Evolutionary conservation across 2,888 invertebrate species (phyloP).

Genomic region (Corbicula japonica): DNA sequence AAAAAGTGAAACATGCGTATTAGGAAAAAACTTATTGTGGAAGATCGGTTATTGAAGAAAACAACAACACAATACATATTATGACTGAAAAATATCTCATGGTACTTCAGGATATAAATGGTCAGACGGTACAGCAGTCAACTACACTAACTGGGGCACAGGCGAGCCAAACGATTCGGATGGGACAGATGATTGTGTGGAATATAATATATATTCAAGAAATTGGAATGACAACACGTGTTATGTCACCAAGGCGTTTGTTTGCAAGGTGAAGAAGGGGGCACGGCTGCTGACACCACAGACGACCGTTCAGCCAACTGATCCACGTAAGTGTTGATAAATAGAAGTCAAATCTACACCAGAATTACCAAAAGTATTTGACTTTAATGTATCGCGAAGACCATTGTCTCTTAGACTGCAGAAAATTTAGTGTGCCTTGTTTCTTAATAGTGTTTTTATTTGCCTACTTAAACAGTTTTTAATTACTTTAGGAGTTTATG

Average conservation of each 20-base stretch:
- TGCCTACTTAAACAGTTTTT: too few relatives aligned
- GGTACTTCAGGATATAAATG: conserved; percentile 73
- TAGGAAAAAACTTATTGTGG: too few relatives aligned
- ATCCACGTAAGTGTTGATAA: conserved; percentile 29
- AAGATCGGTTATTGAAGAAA: too few relatives aligned
- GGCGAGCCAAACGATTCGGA: conserved; percentile 75
- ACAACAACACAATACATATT: too few relatives aligned
- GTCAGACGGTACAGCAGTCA: conserved; percentile 77
- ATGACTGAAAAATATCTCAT: too few relatives aligned
- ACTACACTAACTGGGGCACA: conserved; percentile 74
- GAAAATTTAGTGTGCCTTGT: too few relatives aligned
- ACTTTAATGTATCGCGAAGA: too few relatives aligned
- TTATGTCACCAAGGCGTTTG: conserved; percentile 66
- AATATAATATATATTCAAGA: conserved; percentile 46
- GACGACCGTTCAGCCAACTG: conserved; percentile 24
- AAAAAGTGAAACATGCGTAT: too few relatives aligned
- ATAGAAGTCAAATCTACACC: neutral
- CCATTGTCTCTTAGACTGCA: too few relatives aligned
- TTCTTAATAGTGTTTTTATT: too few relatives aligned
- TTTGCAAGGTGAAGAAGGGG: conserved; percentile 78
- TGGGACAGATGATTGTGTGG: conserved; percentile 77
- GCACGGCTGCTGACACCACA: conserved; percentile 1
- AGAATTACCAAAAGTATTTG: too few relatives aligned
- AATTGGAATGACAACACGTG: conserved; percentile 80
- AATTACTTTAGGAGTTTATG: too few relatives aligned